phyloP scores from a whole-genome alignment of 2,888 invertebrate species.

The Sminthurinus aureus region DNA sequence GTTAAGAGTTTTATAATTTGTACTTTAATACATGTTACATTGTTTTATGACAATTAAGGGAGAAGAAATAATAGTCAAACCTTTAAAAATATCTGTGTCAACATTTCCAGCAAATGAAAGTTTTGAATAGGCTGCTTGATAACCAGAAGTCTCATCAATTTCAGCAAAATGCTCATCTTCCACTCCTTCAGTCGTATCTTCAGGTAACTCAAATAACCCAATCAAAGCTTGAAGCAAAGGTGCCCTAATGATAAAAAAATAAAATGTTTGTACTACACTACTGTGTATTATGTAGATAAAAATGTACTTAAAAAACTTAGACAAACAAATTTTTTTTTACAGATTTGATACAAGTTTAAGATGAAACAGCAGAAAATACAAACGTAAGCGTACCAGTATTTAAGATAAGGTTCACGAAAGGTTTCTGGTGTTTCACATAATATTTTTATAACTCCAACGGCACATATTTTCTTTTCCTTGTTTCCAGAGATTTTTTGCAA shows the following conservation, averaged over 20 bases:
- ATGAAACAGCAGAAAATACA: not conserved
- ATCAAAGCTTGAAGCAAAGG: slow-evolving; percentile 75
- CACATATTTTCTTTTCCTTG: slow-evolving; percentile 87
- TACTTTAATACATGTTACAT: slow-evolving; percentile 6
- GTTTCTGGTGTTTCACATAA: slow-evolving; percentile 79
- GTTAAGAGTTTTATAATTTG: too few relatives aligned
- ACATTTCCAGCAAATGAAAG: slow-evolving; percentile 82
- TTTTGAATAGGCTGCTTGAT: slow-evolving; percentile 87
- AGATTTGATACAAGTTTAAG: not conserved
- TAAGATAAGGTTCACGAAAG: slow-evolving; percentile 72
- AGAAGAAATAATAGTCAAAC: slow-evolving; percentile 64
- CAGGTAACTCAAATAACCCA: slow-evolving; percentile 87
- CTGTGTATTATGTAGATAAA: too few relatives aligned
- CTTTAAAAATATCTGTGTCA: slow-evolving; percentile 77
- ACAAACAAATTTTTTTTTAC: not conserved
- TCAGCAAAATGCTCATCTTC: slow-evolving; percentile 86
- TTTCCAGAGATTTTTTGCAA: slow-evolving; percentile 84
- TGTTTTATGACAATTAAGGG: not conserved
- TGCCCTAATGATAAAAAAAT: slow-evolving; percentile 62
- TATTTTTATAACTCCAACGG: slow-evolving; percentile 86
- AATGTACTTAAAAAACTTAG: slow-evolving; percentile 16
- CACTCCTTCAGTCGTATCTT: slow-evolving; percentile 78
- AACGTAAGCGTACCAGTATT: slow-evolving; percentile 66
- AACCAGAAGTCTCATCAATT: slow-evolving; percentile 82
- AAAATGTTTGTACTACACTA: too few relatives aligned